Evolutionary conservation across 2,888 invertebrate species (phyloP), one percentile per base, ranked within the genome.

Genomic region (Phengaris alcon): DNA sequence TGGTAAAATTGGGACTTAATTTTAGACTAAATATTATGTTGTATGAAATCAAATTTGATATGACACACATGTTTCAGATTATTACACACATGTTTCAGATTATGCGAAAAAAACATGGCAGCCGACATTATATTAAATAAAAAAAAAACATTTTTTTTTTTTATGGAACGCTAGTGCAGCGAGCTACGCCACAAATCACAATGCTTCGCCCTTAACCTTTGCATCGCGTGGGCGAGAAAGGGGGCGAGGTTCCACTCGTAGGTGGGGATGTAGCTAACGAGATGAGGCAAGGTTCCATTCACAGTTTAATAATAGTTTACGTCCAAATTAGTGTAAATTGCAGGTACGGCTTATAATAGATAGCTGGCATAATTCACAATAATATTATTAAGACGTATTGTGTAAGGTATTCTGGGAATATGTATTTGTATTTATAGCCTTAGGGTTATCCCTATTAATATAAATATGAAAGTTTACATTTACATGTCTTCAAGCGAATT

Each of bases 141-240:
- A 22, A 64, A 57, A 64, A 64, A 10, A 22, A 9, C 13, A 69
- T 69, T 69, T 69, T 48, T 48, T 70, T 51, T 48, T 70, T 35
- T 44, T 52, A 64, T 64, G n/a, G 12, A 57, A 69, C 44, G 44
- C 46, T 44, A 54, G 51, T 64, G 74, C 51, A 74, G 48, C 74
- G 59, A 64, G 59, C 59, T 12, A 12, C 35, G 35, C 12, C 52
- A 69, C 51, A 70, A 9, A 13, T 12, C 72, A 72, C 70, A 75
- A 75, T 57, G 59, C 83, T 84, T 86, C 83, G 85, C 83, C 87
- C 88, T 88, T 89, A 88, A 89, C 89, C 88, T 89, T 88, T 87
- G 80, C 81, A 82, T 80, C 79, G 83, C 81, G 86, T 86, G 82
- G 86, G 85, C 78, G 82, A 80, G 35, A 10, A 22, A 52, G 35